Evolutionary conservation across 2,797 vertebrate species (phyloP).

Genomic region (Centropyge bicolor): DNA sequence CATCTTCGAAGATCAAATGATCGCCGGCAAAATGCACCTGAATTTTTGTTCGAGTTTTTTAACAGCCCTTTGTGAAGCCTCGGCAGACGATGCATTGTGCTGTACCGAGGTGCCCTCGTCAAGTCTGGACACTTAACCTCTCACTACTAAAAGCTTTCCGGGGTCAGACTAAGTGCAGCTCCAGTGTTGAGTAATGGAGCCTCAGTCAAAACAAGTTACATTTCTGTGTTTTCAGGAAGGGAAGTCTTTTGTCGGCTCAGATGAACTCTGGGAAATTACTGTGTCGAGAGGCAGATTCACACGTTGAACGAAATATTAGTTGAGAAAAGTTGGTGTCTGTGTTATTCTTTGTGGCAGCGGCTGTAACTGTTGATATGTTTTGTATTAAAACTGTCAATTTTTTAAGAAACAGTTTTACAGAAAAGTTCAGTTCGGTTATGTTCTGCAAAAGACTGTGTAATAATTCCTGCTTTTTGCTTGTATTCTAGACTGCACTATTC

Average conservation of each 20-base stretch:
- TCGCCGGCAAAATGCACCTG: conserved; percentile 35
- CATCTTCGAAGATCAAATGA: conserved; percentile 42
- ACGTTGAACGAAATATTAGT: conserved; percentile 1
- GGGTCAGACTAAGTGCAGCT: conserved; percentile 80
- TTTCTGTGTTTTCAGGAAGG: conserved; percentile 67
- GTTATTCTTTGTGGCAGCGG: conserved; percentile 13
- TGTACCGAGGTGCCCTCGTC: conserved; percentile 70
- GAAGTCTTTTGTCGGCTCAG: conserved; percentile 62
- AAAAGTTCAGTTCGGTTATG: neutral
- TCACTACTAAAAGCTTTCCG: conserved; percentile 82
- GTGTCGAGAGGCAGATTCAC: conserved; percentile 27
- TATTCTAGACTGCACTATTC: neutral
- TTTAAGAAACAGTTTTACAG: conserved; percentile 6
- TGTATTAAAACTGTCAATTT: conserved; percentile 9
- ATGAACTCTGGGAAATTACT: conserved; percentile 58
- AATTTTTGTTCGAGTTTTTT: conserved; percentile 10
- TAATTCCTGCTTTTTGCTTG: conserved; percentile 9
- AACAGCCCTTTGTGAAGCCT: conserved; percentile 34
- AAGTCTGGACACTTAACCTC: conserved; percentile 83
- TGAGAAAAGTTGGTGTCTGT: conserved; percentile 22
- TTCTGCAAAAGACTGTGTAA: neutral
- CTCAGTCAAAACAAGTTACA: conserved; percentile 81
- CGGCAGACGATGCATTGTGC: conserved; percentile 53
- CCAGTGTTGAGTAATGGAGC: conserved; percentile 75
- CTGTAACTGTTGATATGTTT: conserved; percentile 6